phyloP scores from a whole-genome alignment of 2,888 invertebrate genomes.

The Conchocele bisecta region DNA sequence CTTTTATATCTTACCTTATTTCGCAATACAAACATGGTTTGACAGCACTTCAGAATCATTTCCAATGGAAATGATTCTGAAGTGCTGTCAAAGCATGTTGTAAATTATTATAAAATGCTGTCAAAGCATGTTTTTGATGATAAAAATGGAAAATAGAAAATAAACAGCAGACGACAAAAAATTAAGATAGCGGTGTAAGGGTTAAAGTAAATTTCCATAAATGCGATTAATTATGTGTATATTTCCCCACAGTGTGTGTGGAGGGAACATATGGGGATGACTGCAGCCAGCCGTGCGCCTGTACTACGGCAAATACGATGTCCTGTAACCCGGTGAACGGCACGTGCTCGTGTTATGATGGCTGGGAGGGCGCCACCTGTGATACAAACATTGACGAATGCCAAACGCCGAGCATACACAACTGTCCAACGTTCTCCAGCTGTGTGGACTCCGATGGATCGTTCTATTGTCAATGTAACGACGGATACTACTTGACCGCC shows the following conservation, averaged over 20 bases:
- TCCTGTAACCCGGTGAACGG: constrained; percentile 38
- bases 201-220: no score
- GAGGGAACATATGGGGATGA: constrained; percentile 45
- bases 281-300: constrained; percentile 29
- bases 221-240: no score
- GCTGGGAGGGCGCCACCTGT: constrained; percentile 59
- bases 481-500: constrained; percentile 31
- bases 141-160: no score
- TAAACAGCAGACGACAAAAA: no score
- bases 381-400: constrained; percentile 53
- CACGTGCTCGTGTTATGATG: constrained; percentile 37
- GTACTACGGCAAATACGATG: constrained; percentile 33
- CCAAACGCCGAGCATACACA: neutral
- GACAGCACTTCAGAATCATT: no score
- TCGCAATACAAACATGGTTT: no score
- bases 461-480: constrained; percentile 39
- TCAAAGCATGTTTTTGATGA: no score
- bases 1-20: no score
- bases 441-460: constrained; percentile 40
- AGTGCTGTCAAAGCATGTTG: no score
- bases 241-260: constrained; percentile 45
- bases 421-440: constrained; percentile 34
- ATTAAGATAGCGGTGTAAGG: no score
- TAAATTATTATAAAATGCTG: no score
- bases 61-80: no score